Conservation (phyloP, 2,797 vertebrate genomes). For the Chaunax sp. region DNA sequence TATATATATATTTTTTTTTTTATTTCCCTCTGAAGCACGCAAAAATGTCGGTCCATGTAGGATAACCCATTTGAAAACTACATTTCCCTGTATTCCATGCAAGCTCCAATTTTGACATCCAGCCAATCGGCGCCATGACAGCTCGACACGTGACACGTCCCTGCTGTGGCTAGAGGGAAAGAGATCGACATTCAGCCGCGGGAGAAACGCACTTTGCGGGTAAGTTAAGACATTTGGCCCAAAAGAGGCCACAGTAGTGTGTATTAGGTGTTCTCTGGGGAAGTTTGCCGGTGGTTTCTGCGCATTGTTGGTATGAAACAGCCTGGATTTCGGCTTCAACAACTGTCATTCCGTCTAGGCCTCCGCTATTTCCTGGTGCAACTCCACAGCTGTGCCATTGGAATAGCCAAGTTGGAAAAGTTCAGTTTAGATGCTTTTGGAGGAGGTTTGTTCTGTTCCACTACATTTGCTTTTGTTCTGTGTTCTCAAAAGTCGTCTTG, state of each 20-base stretch:
- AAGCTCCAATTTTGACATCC: slow-evolving; percentile 44
- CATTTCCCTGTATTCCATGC: slow-evolving; percentile 39
- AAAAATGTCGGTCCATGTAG: too few relatives aligned
- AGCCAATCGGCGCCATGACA: slow-evolving; percentile 71
- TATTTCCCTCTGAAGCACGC: too few relatives aligned
- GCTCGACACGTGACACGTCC: slow-evolving; percentile 70
- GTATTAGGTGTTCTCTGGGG: neutral
- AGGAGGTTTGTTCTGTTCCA: neutral
- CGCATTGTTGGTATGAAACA: neutral
- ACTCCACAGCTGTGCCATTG: slow-evolving; percentile 62
- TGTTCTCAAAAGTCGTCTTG: rapidly evolving
- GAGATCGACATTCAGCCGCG: slow-evolving; percentile 65
- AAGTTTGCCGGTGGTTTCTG: neutral
- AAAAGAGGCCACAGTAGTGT: neutral
- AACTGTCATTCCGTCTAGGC: slow-evolving; percentile 54
- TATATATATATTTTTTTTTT: too few relatives aligned
- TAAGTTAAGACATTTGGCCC: slow-evolving; percentile 56
- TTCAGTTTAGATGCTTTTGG: slow-evolving; percentile 34
- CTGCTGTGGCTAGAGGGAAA: slow-evolving; percentile 69
- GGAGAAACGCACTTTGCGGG: slow-evolving; percentile 73
- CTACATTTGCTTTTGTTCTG: rapidly evolving
- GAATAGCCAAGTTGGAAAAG: slow-evolving; percentile 71
- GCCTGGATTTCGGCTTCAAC: slow-evolving; percentile 17
- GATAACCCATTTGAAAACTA: slow-evolving; percentile 44
- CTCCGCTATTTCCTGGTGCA: slow-evolving; percentile 76